Conservation (phyloP, 2,797 vertebrate species). For the Darevskia nairensis region DNA sequence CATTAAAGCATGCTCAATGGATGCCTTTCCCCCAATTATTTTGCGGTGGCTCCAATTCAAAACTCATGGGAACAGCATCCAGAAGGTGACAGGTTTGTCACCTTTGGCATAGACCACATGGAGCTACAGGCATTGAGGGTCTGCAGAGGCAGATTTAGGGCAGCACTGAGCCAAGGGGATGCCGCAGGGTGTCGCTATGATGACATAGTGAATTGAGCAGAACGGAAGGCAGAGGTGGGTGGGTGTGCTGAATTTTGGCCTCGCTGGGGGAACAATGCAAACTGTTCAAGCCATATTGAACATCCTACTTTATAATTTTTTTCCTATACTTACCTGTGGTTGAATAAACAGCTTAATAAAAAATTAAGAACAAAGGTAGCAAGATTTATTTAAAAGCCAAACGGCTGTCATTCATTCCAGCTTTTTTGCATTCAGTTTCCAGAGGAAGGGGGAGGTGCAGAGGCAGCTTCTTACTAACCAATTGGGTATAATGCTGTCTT, state of each 20-base stretch:
- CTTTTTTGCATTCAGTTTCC: neutral
- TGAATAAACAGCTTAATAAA: neutral
- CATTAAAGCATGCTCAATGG: accelerated
- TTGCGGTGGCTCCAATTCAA: constrained; percentile 68
- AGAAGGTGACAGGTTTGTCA: no score
- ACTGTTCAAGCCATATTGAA: neutral
- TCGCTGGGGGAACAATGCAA: neutral
- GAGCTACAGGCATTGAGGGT: neutral
- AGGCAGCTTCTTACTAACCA: neutral
- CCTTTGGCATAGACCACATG: no score
- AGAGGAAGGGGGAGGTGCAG: neutral
- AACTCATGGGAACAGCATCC: constrained; percentile 58
- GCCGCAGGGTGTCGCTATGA: no score
- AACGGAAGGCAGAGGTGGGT: no score
- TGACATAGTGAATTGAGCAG: no score
- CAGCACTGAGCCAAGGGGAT: no score
- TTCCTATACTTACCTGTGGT: neutral
- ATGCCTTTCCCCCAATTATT: accelerated
- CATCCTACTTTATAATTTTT: neutral
- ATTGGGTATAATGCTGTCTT: neutral
- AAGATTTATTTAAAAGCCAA: neutral
- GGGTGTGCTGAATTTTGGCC: no score
- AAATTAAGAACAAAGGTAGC: neutral
- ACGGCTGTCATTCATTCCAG: neutral
- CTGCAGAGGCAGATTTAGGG: no score